Base-by-base conservation (phyloP, 2,888 invertebrate genomes). In the Magallana nippona region DNA sequence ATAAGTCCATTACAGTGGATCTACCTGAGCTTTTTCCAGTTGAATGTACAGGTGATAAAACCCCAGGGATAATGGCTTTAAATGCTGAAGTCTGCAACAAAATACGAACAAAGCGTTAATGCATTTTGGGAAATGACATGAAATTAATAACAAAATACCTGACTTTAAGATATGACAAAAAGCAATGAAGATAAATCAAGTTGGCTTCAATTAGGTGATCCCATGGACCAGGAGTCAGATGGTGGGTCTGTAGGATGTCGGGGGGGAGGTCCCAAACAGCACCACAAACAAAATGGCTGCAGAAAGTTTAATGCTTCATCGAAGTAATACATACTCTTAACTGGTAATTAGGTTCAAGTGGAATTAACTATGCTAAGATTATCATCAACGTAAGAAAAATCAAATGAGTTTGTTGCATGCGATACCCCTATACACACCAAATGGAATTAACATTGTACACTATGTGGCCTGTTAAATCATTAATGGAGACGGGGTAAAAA, bases 41-140 rank as follows among this genome's bases (percentile, higher is more conserved):
- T 78, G 84, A 78, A 91, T 88, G 84, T 89, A 91, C 56, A 84
- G 85, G 71, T 87, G 85, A 85, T 87, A 91, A 63, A 91, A 89
- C 63, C 89, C 85, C 15, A 88, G 62, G 1, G 89, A 87, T 8
- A 90, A 82, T 13, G 91, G 91, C 62, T 88, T 89, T 19, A 86
- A 85, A 81, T 87, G 84, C 2, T 84, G 83, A n/a, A 91, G 82
- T 58, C 91, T 91, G 87, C 78, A 88, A 87, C 55, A 19, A 63
- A 62, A 79, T 57, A 78, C 32, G 11, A 11, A 71, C 71, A 71
- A 22, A 71, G 71, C 32, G 32, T 71, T 71, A 71, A 71, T 71
- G 71, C 32, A 71, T 71, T 71, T 71, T 71, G 71, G 22, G 71
- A 71, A 71, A 71, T 71, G 71, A 27, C 22, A 17, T 71, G 71